Base-by-base conservation (phyloP, 2,797 vertebrate species). In the Sciurus vulgaris region DNA sequence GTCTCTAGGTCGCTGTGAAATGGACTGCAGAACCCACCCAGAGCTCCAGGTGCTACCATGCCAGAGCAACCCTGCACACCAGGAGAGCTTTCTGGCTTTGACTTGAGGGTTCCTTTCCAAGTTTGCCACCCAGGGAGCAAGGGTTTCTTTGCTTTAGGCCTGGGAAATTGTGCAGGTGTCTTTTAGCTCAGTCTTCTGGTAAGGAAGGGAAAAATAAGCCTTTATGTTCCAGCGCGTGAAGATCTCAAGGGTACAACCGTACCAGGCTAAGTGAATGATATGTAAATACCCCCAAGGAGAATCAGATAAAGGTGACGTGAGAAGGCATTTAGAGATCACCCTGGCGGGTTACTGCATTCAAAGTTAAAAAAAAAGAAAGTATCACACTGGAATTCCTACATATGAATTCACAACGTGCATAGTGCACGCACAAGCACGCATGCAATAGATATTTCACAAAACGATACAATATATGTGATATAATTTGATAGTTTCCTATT, bases 91-190 rank as follows among this genome's bases (percentile, higher is more conserved):
- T 69, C 63, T 44, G 63, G 79, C 82, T 20, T 79, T n/a, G 24
- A 56, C 30, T 61, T 74, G 86, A 17, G 76, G 88, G 59, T 82
- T n/a, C 20, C 33, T 96, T 87, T 91, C 93, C 70, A 70, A 51
- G 86, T 67, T 92, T 82, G 63, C 10, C 12, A 61, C 33, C 11
- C 67, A 89, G 54, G 51, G 61, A 97, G 89, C 88, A 94, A 86
- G 85, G 92, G 41, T 56, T 95, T 93, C 77, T 95, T 91, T 92
- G 89, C 92, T 95, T 94, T 92, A 89, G 90, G 73, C 70, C 65
- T 84, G 65, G 78, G 78, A 83, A 91, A 87, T 5, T 38, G 26
- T 49, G 84, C 88, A 95, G 95, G 72, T 95, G 91, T 81, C 69
- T 95, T 97, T 93, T 44, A 63, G 78, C 47, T 92, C 17, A 61